Evolutionary conservation across 2,888 invertebrate species (phyloP), one percentile per base, ranked within the genome.

Genomic region (Pammene fasciana): DNA sequence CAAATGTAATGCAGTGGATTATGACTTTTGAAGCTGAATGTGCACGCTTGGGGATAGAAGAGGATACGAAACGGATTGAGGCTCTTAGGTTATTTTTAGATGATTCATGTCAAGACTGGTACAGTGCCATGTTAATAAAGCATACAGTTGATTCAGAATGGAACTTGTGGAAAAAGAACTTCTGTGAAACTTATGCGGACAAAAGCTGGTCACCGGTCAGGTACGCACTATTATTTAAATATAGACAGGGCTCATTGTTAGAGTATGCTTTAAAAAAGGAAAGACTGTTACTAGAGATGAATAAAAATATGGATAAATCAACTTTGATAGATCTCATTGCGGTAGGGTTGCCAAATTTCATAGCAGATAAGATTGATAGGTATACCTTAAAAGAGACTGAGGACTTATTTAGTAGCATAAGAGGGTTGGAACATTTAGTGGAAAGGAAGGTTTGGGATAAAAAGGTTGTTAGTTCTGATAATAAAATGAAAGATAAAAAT

Each of bases 191-290:
- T 0, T 79, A 50, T 71, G 71, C 65, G 7, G 73, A 76, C 38
- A 77, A 75, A 71, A 78, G 80, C 6, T 80, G 79, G 78, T 65
- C 64, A 16, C n/a, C 71, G 2, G 45, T 71, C 45, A 78, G n/a
- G 6, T 75, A 78, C 75, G 76, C 77, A 5, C 5, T 80, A 10
- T 60, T 9, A 7, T 81, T 72, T 62, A 79, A 73, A 60, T 79
- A 78, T 70, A 54, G 74, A 71, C 34, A n/a, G n/a, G 79, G 79
- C 8, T 76, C 78, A 0, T 74, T 80, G 60, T 11, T 48, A 16
- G 61, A 61, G 34, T 61, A 61, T 38, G 61, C 61, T 5, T 43
- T 50, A 18, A 50, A 50, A 50, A 50, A 50, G 7, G 18, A 50
- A 18, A 50, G 18, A 18, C 4, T 50, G 18, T 11, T 50, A 10